A percentile compares a stretch with the other conserved stretches of the same genome.
Evolutionary conservation across 2,113 vertebrate species (phyloP).

Genomic region (Peromyscus californicus): DNA sequence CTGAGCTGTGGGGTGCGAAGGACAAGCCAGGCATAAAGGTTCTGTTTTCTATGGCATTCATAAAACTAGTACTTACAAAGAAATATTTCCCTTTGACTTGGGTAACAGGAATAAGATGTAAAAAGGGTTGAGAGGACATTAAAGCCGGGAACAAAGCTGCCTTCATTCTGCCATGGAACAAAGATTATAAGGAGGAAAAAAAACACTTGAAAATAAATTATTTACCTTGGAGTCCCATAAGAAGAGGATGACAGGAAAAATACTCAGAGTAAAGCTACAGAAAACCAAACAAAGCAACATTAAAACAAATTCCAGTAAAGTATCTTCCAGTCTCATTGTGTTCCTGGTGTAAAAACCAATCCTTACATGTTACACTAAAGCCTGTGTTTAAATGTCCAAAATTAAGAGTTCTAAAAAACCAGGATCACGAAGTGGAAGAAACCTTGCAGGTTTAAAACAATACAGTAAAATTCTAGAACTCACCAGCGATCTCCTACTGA

Average conservation of each 20-base stretch:
- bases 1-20: background rate
- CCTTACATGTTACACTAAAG: background rate
- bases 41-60: background rate
- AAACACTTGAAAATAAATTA: conserved; percentile 14
- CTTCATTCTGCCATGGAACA: background rate
- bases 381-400: conserved; percentile 1
- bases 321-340: conserved; percentile 41
- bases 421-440: background rate
- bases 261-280: background rate
- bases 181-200: background rate
- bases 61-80: conserved; percentile 12
- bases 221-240: background rate
- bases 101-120: background rate
- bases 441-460: background rate
- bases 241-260: background rate
- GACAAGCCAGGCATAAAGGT: background rate
- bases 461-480: conserved; percentile 19
- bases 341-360: conserved; percentile 10
- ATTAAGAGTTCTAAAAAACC: conserved; percentile 28
- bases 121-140: background rate
- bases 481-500: background rate
- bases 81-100: conserved; percentile 20
- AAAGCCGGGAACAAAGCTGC: background rate
- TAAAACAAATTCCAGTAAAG: conserved; percentile 25
- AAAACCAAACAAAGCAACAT: conserved; percentile 43